Base-by-base conservation (phyloP, 2,797 vertebrate genomes). In the Hemitrygon akajei region DNA sequence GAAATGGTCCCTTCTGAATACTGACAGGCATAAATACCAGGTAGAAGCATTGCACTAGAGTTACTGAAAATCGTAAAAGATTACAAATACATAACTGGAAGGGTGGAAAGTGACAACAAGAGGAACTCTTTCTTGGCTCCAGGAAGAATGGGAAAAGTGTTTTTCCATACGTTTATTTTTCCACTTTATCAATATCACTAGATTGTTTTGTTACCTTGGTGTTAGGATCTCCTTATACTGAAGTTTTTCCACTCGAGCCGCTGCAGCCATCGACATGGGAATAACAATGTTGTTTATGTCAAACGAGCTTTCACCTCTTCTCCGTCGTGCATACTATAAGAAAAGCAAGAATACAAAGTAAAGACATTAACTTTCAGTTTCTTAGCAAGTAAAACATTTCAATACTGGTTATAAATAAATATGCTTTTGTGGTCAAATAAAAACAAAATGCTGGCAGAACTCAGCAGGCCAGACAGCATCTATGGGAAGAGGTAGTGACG, bases 141-240 rank as follows among this genome's bases (percentile, higher is more conserved):
- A 22, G 71, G 71, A 75, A 75, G 71, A 73, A 20, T 71, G 71
- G 22, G 71, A 75, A 75, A 22, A 7, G 18, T 34, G 86, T n/a
- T 69, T 89, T 60, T 22, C 34, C 82, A 69, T 5, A 20, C 14
- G 66, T 14, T 2, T 18, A 58, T 4, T 60, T 7, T 37, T 89
- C 20, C n/a, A 37, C 16, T 69, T 89, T 1, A 37, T 18, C 34
- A 20, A 66, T 22, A 37, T 69, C 86, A 9, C 63, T 87, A 0
- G 18, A 47, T 18, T 27, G 9, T 63, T n/a, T n/a, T n/a, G 69
- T 6, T 94, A 96, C 96, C 96, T 96, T 84, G 96, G 96, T 47
- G 96, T 96, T 76, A 96, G 94, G 10, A 96, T 96, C 94, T 97
- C 96, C 94, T 97, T 97, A 94, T 96, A 96, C 94, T 96, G 96